Evolutionary conservation across 2,888 invertebrate species (phyloP), one percentile per base, ranked within the genome.

Genomic region (Monochamus alternatus): DNA sequence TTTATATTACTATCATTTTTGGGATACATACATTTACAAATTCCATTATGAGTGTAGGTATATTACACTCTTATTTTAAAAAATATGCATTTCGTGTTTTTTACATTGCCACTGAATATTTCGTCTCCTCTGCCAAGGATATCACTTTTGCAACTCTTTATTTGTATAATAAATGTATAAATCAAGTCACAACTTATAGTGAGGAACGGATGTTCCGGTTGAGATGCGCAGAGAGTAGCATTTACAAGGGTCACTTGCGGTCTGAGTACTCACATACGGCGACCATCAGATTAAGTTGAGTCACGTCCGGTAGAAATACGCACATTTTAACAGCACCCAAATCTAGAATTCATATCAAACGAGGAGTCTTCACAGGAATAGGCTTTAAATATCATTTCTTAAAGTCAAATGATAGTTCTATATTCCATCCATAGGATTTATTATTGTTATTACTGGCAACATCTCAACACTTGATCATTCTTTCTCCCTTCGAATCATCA

Each of bases 301-400:
- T 80, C 80, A 80, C 68, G 74, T 80, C 80, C 80, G 76, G 55
- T 69, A 60, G 74, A 67, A 78, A 69, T 77, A 74, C 74, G 74
- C 77, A 76, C 74, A 76, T 75, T 63, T 74, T 60, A 71, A 43
- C n/a, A 38, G 62, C 14, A 51, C 73, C 43, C 51, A 62, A 72
- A 64, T 75, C 66, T 68, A 65, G 75, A 74, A 78, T 71, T 63
- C 65, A 58, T 68, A 62, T 58, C 38, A 22, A 60, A 44, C 44
- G 65, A n/a, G 10, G 4, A 43, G 9, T 12, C 8, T n/a, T 51
- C 66, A 60, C 12, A n/a, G 51, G 62, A 66, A 65, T 2, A 5
- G 44, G 72, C 64, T 58, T 22, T 22, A 22, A 22, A 22, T 22
- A 22, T 22, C 0, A 22, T 22, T 22, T 22, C 22, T 22, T 22